Percentiles rank a stretch among this genome's conserved stretches.
Evolutionary conservation across 1,140 invertebrate species (phyloP).

Genomic region (Glossosoma conforme): DNA sequence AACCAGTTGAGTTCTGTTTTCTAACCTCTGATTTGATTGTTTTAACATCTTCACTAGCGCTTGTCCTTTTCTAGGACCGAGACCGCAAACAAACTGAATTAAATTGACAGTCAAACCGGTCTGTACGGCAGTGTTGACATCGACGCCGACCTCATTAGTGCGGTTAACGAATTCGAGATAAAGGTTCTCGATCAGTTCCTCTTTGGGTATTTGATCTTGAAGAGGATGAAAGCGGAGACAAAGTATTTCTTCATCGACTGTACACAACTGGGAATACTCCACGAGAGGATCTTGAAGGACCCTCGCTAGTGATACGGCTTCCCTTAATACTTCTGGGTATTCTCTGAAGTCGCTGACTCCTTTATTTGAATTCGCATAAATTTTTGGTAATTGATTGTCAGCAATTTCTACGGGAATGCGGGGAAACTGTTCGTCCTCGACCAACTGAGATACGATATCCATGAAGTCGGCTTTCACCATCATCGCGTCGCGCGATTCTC

Average conservation of each 20-base stretch:
- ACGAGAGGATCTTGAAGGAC: constrained; percentile 92
- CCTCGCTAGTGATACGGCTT: constrained; percentile 89
- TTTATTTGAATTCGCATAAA: constrained; percentile 88
- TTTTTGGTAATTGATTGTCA: constrained; percentile 87
- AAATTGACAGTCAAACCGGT: constrained; percentile 82
- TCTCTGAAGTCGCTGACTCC: constrained; percentile 85
- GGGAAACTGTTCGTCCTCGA: constrained; percentile 85
- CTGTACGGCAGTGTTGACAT: constrained; percentile 89
- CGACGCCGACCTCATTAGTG: constrained; percentile 98
- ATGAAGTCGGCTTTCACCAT: constrained; percentile 83
- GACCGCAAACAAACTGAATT: constrained; percentile 96
- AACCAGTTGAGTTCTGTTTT: constrained; percentile 93
- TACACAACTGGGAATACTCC: constrained; percentile 94
- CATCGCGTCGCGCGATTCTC: constrained; percentile 83
- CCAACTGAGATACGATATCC: constrained; percentile 67
- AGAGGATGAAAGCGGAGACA: constrained; percentile 88
- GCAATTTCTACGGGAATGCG: constrained; percentile 84
- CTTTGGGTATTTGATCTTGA: constrained; percentile 81
- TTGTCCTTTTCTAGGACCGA: constrained; percentile 92
- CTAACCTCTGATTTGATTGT: constrained; percentile 87
- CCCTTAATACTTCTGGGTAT: constrained; percentile 80
- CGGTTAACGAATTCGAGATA: constrained; percentile 89
- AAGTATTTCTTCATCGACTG: constrained; percentile 91
- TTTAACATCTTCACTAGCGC: constrained; percentile 87
- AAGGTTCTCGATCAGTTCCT: constrained; percentile 79